Conservation (phyloP, 2,113 vertebrate species). For the Strix aluco region DNA sequence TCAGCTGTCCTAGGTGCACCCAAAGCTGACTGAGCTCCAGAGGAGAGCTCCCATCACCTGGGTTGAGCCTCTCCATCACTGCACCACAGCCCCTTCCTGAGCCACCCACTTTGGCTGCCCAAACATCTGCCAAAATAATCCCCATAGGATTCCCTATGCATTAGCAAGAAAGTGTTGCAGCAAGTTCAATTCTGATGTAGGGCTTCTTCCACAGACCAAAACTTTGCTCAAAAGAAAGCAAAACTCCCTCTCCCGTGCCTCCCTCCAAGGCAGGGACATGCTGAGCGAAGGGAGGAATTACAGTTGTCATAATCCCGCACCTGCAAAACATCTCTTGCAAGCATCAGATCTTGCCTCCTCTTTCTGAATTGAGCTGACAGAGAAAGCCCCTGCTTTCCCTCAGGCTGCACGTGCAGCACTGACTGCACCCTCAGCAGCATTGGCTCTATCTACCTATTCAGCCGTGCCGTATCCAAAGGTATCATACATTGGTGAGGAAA, state of each 20-base stretch:
- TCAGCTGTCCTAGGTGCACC: background rate
- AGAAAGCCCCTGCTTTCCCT: background rate
- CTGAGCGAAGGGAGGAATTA: background rate
- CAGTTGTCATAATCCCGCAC: accelerated
- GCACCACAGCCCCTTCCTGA: background rate
- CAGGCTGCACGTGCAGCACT: background rate
- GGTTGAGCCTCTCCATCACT: background rate
- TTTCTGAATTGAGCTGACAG: background rate
- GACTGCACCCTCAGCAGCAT: background rate
- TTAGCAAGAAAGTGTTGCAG: background rate
- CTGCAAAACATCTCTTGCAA: background rate
- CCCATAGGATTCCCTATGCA: background rate
- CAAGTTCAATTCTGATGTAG: background rate
- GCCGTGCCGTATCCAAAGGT: background rate
- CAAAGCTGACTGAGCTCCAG: background rate
- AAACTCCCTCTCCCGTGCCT: background rate
- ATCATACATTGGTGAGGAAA: background rate
- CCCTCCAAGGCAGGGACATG: background rate
- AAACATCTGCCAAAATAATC: accelerated
- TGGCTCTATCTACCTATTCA: accelerated
- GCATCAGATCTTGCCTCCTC: background rate
- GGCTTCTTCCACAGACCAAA: background rate
- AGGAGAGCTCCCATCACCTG: background rate
- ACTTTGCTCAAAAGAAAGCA: background rate
- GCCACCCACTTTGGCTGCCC: background rate